Evolutionary conservation across 2,797 vertebrate species (phyloP).

Genomic region (Xiphophorus birchmanni): DNA sequence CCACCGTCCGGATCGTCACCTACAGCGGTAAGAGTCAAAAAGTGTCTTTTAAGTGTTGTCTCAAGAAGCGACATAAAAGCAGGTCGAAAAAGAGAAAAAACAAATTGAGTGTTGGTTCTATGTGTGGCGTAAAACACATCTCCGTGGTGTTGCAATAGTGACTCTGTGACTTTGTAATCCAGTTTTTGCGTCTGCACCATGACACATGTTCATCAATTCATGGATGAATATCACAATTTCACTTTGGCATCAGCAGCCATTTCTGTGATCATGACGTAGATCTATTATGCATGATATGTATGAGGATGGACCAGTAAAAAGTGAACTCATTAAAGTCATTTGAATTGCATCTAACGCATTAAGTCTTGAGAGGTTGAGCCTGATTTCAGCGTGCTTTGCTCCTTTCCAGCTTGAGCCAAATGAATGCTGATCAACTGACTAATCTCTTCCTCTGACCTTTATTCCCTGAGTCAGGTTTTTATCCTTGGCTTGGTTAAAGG

Average conservation of each 20-base stretch:
- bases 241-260: slow-evolving; percentile 30
- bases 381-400: slow-evolving; percentile 36
- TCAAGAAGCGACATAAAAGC: background rate
- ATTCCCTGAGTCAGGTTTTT: slow-evolving; percentile 52
- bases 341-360: slow-evolving; percentile 39
- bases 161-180: slow-evolving; percentile 19
- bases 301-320: slow-evolving; percentile 31
- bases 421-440: slow-evolving; percentile 50
- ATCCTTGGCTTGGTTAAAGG: slow-evolving; percentile 30
- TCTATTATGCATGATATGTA: slow-evolving; percentile 30
- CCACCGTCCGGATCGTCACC: slow-evolving; percentile 92
- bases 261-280: slow-evolving; percentile 13
- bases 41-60: background rate
- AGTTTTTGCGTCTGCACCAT: slow-evolving; percentile 17
- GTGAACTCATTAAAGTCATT: slow-evolving; percentile 49
- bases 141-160: slow-evolving; percentile 28
- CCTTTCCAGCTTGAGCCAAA: slow-evolving; percentile 47
- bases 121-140: slow-evolving; percentile 9
- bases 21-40: slow-evolving; percentile 88
- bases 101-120: background rate
- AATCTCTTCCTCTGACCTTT: slow-evolving; percentile 51
- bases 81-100: background rate
- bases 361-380: slow-evolving; percentile 41
- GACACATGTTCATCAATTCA: slow-evolving; percentile 27
- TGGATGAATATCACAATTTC: slow-evolving; percentile 33